Percentiles rank a stretch among this genome's conserved stretches.
Conservation (phyloP, 2,113 vertebrate species). For the Strix uralensis region DNA sequence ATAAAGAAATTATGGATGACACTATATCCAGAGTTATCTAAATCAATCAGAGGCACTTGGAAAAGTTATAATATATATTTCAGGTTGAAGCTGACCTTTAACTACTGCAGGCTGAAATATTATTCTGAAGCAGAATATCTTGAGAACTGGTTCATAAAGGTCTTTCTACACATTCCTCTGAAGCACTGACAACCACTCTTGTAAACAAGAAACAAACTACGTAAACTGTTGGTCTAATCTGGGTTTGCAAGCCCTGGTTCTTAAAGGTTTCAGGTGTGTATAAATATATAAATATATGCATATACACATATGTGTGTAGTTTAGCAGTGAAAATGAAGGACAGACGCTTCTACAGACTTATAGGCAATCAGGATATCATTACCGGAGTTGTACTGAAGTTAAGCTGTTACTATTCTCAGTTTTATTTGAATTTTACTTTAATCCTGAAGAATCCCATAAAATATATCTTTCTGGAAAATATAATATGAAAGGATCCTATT, state of each 20-base stretch:
- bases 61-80: not conserved
- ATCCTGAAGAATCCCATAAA: not conserved
- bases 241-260: not conserved
- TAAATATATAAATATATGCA: not conserved
- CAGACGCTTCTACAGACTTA: not conserved
- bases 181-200: not conserved
- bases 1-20: not conserved
- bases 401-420: not conserved
- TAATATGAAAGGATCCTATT: not conserved
- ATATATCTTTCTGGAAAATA: slow-evolving; percentile 41
- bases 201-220: not conserved
- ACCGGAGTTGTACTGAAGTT: not conserved
- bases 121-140: not conserved
- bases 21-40: not conserved
- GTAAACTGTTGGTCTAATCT: not conserved
- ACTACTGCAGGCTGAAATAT: not conserved
- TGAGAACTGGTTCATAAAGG: not conserved
- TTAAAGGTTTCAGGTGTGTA: not conserved
- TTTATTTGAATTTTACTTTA: slow-evolving; percentile 36
- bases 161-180: not conserved
- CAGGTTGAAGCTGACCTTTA: slow-evolving; percentile 11
- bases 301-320: not conserved
- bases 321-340: not conserved
- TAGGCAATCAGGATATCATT: not conserved
- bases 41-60: not conserved